Base-by-base conservation (phyloP, 2,113 vertebrate species). In the Plestiodon gilberti region DNA sequence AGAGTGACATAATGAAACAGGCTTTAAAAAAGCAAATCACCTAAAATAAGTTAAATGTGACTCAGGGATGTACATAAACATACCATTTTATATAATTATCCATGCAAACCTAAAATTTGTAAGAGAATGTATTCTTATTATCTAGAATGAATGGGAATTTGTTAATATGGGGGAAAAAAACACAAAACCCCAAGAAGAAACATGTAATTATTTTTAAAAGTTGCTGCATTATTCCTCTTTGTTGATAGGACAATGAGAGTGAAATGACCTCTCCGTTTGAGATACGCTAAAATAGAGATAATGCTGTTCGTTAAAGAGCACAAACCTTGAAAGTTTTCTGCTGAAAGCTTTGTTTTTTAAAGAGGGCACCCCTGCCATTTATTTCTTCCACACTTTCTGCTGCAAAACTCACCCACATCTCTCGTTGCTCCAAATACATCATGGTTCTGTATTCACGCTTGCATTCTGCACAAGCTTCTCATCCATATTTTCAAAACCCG, bases 41-140 rank as follows among this genome's bases (percentile, higher is more conserved):
- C 91, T 94, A 92, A 92, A 89, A 91, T 52, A 6, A 90, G 71
- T 85, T 89, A 89, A 86, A 88, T 92, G 94, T 94, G 91, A 93
- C 79, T 94, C 82, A 67, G 75, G 91, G 93, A 93, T 92, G 92
- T 93, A 95, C 96, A 95, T 92, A 96, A 96, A 96, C 94, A 95
- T 94, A 95, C 94, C 89, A 95, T 95, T 95, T 96, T 88, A 94
- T 92, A 90, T 93, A 95, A 96, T 95, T 96, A 94, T 88, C 93
- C 83, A 79, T 84, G 90, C 88, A 95, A 96, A 90, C 93, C 93
- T 91, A 93, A 92, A 92, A 95, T 96, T 96, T 94, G 91, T 89
- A 82, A 89, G 84, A 82, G 90, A 61, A 83, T 80, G 87, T 59
- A 90, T 75, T 84, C 87, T 87, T 92, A 92, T 87, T 92, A 93